These are phyloP conservation scores for Lamproptera curius DNA, from an alignment of 2,888 invertebrate species.

Conservation along the genomic window DNA sequence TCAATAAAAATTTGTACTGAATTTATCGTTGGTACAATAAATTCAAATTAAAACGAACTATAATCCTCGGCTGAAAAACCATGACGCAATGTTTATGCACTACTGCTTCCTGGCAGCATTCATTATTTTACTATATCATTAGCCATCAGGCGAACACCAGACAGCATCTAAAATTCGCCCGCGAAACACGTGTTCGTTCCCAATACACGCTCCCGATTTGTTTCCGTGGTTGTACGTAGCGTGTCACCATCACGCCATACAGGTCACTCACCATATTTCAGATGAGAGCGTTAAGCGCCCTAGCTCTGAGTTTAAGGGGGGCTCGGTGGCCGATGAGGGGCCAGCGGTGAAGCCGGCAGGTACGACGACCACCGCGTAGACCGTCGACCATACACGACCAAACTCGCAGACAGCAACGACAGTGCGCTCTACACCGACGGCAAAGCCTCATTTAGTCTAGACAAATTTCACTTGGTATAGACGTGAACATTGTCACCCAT, in stretches of 20 bases:
- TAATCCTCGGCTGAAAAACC: no score
- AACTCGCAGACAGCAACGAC: constrained; percentile 62
- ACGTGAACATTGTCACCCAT: no score
- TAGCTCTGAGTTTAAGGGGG: constrained; percentile 91
- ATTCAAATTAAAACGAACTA: no score
- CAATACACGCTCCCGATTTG: background rate
- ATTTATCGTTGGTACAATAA: no score
- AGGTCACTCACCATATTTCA: constrained; percentile 74
- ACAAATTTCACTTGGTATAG: no score
- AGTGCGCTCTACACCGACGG: constrained; percentile 52
- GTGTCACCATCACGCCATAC: constrained; percentile 65
- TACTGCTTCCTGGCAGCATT: no score
- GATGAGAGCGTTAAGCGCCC: constrained; percentile 90
- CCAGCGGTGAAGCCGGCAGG: constrained; percentile 66
- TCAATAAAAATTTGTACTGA: no score
- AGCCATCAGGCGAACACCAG: no score
- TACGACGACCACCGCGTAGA: constrained; percentile 69
- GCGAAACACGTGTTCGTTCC: background rate
- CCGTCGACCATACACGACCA: constrained; percentile 63
- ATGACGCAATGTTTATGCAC: no score
- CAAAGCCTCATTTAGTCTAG: constrained; percentile 31
- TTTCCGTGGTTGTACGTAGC: constrained; percentile 56
- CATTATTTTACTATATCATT: no score
- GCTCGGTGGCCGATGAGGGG: constrained; percentile 69
- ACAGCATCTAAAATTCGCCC: no score